phyloP scores from a whole-genome alignment of 2,888 invertebrate species.

The Ectemnius cavifrons region DNA sequence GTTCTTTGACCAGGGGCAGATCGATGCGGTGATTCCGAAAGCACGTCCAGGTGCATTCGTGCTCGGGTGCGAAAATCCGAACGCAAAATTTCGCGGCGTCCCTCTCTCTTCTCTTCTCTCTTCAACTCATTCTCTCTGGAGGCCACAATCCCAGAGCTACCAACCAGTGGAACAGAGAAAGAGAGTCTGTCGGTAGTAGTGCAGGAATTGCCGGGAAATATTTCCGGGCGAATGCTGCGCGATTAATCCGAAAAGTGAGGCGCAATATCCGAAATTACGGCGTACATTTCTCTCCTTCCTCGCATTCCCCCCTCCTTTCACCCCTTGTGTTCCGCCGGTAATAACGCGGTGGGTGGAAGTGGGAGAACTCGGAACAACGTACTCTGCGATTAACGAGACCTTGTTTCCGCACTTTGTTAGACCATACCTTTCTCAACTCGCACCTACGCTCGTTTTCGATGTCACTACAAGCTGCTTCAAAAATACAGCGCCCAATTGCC shows the following conservation, averaged over 20 bases:
- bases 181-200: background rate
- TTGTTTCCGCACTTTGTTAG: constrained; percentile 34
- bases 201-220: constrained; percentile 44
- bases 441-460: constrained; percentile 12
- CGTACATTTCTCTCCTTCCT: constrained; percentile 35
- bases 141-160: too few species aligned
- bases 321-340: constrained; percentile 28
- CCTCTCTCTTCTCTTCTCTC: too few species aligned
- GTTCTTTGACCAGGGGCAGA: background rate
- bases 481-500: too few species aligned
- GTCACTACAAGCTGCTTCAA: too few species aligned
- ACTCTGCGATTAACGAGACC: constrained; percentile 50
- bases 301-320: too few species aligned
- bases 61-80: constrained; percentile 19
- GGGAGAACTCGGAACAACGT: constrained; percentile 41
- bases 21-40: background rate
- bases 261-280: constrained; percentile 53
- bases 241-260: constrained; percentile 54
- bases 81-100: background rate
- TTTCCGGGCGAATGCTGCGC: constrained; percentile 43
- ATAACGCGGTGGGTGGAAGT: constrained; percentile 25
- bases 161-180: too few species aligned
- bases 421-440: too few species aligned
- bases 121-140: too few species aligned
- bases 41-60: background rate